phyloP scores from a whole-genome alignment of 1,140 invertebrate species.

The Anagrus nilaparvatae region DNA sequence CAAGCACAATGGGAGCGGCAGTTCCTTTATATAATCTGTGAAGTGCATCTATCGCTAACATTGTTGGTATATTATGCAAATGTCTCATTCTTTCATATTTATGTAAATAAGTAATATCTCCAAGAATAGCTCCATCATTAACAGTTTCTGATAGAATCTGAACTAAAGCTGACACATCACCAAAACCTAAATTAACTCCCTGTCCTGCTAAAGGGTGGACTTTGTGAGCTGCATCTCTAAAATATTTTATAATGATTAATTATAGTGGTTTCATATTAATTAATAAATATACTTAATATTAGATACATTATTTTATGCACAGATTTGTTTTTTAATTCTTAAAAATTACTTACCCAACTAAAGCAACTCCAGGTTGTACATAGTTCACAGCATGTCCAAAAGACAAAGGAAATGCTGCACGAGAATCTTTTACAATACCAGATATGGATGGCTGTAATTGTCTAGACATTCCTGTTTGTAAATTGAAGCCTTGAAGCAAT shows the following conservation, averaged over 20 bases:
- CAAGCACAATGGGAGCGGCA: conserved; percentile 66
- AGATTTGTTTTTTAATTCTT: neutral
- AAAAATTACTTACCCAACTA: conserved; percentile 72
- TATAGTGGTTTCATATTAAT: too few relatives aligned
- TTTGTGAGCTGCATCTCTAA: conserved; percentile 88
- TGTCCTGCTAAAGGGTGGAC: conserved; percentile 95
- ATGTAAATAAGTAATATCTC: conserved; percentile 54
- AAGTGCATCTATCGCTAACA: conserved; percentile 78
- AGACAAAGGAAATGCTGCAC: conserved; percentile 85
- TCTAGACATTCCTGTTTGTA: conserved; percentile 40
- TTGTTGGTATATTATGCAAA: conserved; percentile 76
- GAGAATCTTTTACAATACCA: conserved; percentile 50
- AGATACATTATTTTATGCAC: too few relatives aligned
- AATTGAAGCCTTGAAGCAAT: conserved; percentile 35
- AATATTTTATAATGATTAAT: too few relatives aligned
- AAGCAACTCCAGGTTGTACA: conserved; percentile 58
- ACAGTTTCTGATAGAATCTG: conserved; percentile 58
- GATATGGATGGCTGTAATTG: conserved; percentile 72
- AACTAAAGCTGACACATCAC: conserved; percentile 71
- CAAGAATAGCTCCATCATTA: conserved; percentile 56
- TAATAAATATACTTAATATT: too few relatives aligned
- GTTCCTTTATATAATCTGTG: conserved; percentile 75
- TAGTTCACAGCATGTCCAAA: conserved; percentile 85
- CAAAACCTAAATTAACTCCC: conserved; percentile 95
- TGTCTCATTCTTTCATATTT: conserved; percentile 81